A percentile compares a stretch with the other conserved stretches of the same genome.
Conservation (phyloP, 1,140 invertebrate genomes). For the Notospermus geniculatus region DNA sequence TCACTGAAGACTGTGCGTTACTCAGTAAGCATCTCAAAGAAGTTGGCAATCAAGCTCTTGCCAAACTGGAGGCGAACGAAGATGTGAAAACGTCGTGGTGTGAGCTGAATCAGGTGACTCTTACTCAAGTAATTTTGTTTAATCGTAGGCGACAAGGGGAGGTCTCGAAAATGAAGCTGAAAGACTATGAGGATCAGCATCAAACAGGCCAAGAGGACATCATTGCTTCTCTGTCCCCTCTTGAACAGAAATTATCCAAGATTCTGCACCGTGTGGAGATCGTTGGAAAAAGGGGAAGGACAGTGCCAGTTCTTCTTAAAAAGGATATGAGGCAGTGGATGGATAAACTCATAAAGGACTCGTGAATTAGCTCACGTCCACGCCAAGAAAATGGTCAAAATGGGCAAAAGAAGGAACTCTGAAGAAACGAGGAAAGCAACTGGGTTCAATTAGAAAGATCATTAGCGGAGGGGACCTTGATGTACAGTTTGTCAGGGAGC, state of each 20-base stretch:
- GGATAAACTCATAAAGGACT: constrained; percentile 18
- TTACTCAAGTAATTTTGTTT: constrained; percentile 25
- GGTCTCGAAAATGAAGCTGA: constrained; percentile 21
- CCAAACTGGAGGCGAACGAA: constrained; percentile 12
- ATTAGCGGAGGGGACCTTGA: too few species aligned
- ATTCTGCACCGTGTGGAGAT: constrained; percentile 25
- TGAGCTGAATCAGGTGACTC: neutral
- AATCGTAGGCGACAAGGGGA: constrained; percentile 28
- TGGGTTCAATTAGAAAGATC: too few species aligned
- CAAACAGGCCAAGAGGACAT: constrained; percentile 19
- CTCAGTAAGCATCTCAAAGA: too few species aligned
- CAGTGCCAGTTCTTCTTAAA: constrained; percentile 25
- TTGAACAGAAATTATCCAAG: constrained; percentile 26
- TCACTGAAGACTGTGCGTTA: too few species aligned
- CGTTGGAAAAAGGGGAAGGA: constrained; percentile 26
- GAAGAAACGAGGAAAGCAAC: too few species aligned
- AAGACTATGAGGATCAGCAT: constrained; percentile 17
- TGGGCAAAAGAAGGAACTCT: too few species aligned
- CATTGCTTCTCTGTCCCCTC: constrained; percentile 17
- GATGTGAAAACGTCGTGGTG: neutral
- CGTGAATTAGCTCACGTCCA: too few species aligned
- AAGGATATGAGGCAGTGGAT: constrained; percentile 18
- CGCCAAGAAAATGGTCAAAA: too few species aligned
- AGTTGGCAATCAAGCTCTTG: too few species aligned
- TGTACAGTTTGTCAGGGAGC: too few species aligned